These are phyloP conservation scores for Idaea biselata DNA, from an alignment of 2,888 invertebrate species.

Conservation along the genomic window DNA sequence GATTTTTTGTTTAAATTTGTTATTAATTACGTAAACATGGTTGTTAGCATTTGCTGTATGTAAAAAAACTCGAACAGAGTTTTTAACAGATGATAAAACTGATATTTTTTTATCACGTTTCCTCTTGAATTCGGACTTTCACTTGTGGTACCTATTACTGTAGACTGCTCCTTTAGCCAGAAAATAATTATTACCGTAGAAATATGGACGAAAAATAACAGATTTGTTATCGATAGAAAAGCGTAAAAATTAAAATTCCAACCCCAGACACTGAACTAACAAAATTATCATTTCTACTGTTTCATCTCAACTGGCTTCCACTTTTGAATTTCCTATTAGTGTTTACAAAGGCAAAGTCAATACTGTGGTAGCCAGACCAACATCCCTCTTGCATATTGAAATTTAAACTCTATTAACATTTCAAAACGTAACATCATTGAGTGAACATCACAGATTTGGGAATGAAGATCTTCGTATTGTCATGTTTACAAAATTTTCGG, in stretches of 20 bases:
- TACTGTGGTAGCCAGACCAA: conserved; percentile 63
- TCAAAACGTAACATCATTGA: conserved; percentile 31
- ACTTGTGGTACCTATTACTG: too few relatives aligned
- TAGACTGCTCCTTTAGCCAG: too few relatives aligned
- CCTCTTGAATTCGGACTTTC: too few relatives aligned
- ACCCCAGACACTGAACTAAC: conserved; percentile 44
- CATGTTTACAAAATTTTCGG: conserved; percentile 71
- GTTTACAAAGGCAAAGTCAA: conserved; percentile 77
- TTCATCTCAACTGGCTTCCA: conserved; percentile 75
- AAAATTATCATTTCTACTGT: conserved; percentile 77
- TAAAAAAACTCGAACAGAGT: too few relatives aligned
- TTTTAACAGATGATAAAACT: too few relatives aligned
- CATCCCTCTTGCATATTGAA: conserved; percentile 28
- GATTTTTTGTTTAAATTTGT: neutral
- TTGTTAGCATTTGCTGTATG: too few relatives aligned
- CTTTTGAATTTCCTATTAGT: conserved; percentile 78
- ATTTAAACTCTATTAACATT: conserved; percentile 30
- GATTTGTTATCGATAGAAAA: conserved; percentile 13
- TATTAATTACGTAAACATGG: too few relatives aligned
- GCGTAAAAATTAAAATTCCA: conserved; percentile 35
- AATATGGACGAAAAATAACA: too few relatives aligned
- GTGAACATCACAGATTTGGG: conserved; percentile 40
- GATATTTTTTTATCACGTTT: too few relatives aligned
- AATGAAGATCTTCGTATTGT: conserved; percentile 67
- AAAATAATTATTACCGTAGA: too few relatives aligned